Conservation (phyloP, 2,888 invertebrate genomes). For the Spisula subtruncata region DNA sequence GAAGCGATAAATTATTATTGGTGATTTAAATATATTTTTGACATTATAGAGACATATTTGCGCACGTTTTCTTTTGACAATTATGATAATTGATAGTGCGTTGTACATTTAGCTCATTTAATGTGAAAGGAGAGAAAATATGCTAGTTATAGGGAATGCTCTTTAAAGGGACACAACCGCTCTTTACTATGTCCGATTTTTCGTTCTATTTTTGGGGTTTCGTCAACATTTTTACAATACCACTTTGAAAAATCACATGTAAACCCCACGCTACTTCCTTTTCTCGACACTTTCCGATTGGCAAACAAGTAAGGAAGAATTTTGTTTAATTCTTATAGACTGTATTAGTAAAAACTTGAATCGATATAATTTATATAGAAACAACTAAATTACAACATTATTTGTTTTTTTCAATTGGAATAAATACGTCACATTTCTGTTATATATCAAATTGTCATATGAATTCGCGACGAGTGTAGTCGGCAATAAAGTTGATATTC, state of each 20-base stretch:
- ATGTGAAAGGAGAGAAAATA: too few species aligned
- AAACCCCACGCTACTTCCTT: constrained; percentile 67
- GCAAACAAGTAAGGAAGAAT: neutral
- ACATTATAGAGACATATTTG: too few species aligned
- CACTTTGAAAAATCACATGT: constrained; percentile 52
- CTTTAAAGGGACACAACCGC: too few species aligned
- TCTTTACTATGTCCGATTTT: too few species aligned
- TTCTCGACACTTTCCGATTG: constrained; percentile 22
- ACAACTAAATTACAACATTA: too few species aligned
- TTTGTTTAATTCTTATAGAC: neutral
- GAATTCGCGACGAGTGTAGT: neutral
- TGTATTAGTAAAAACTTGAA: neutral
- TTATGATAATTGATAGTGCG: too few species aligned
- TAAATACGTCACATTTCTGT: neutral
- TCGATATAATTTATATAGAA: neutral
- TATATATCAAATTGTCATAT: neutral
- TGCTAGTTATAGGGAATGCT: too few species aligned
- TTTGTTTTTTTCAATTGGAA: neutral
- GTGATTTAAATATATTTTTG: too few species aligned
- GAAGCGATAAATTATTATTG: too few species aligned
- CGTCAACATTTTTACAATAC: neutral
- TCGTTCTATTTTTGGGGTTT: neutral
- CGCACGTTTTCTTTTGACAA: too few species aligned
- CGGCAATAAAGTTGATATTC: neutral
- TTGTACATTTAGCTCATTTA: too few species aligned